Base-by-base conservation (phyloP, 2,797 vertebrate species). In the Philypnodon macrostomus region DNA sequence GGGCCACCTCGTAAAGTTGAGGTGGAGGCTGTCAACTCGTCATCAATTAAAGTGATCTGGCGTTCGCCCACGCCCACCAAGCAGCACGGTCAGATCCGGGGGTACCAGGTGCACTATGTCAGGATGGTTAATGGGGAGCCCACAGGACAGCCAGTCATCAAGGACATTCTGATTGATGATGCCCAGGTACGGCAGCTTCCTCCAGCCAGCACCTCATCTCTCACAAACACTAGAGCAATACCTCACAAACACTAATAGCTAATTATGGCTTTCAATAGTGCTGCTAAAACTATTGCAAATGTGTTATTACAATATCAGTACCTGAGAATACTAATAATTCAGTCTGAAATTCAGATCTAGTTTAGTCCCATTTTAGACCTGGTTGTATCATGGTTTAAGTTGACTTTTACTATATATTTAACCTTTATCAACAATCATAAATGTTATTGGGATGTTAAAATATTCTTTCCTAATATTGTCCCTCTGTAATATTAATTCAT, bases 1-100 rank as follows among this genome's bases (percentile, higher is more conserved):
- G 97, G 97, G 91, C 96, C 97, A 87, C 97, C 97, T 98, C 97
- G 97, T 85, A 98, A 98, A 97, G 95, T 99, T 86, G 96, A 98
- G 95, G 96, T 98, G 77, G 95, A 98, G 91, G 94, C 96, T 93
- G 91, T 98, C 94, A 99, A 98, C 94, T 97, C 97, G 69, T 91
- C 96, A 79, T 95, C 95, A 91, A 93, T 98, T 92, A 98, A 93
- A 92, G 96, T 98, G 81, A 92, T 94, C 61, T 99, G 97, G 97
- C 97, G 96, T 80, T 97, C 97, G 0, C 97, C 97, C 66, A 92
- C 98, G 87, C 93, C 95, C 88, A 98, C 89, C 90, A 95, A 97
- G 76, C 97, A 99, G 89, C 96, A 99, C 76, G 97, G 97, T 73
- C 95, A 98, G 87, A 98, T 99, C 53, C 91, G 97, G 78, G 97